phyloP scores from a whole-genome alignment of 2,113 vertebrate species.

The Hippocampus barbouri region DNA sequence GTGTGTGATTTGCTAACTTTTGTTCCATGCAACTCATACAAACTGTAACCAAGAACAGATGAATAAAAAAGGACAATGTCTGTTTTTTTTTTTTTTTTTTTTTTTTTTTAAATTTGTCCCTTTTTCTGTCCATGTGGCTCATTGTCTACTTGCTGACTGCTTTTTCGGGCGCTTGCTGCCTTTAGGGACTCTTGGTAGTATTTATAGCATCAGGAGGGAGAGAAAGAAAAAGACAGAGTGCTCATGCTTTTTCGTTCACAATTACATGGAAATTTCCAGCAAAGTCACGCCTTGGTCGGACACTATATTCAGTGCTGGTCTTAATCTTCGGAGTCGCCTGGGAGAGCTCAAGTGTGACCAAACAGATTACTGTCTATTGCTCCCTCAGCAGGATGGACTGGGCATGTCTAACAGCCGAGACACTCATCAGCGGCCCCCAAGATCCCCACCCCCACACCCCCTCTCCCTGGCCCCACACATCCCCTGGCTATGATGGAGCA shows the following conservation, averaged over 20 bases:
- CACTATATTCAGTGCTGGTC: slow-evolving; percentile 56
- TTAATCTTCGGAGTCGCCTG: slow-evolving; percentile 64
- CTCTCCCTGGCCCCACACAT: not conserved
- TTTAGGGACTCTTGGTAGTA: slow-evolving; percentile 50
- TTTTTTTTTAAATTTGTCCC: slow-evolving; percentile 44
- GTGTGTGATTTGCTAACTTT: not conserved
- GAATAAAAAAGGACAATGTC: slow-evolving; percentile 31
- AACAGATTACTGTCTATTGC: slow-evolving; percentile 68
- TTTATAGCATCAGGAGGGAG: slow-evolving; percentile 52
- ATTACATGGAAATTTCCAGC: slow-evolving; percentile 74
- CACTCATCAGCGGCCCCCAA: slow-evolving; percentile 15
- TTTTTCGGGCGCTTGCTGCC: slow-evolving; percentile 33
- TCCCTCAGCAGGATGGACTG: slow-evolving; percentile 67
- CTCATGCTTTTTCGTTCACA: slow-evolving; percentile 59
- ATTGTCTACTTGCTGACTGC: slow-evolving; percentile 36
- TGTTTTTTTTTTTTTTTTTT: slow-evolving; percentile 40
- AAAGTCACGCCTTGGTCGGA: slow-evolving; percentile 64
- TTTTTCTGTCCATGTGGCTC: slow-evolving; percentile 41
- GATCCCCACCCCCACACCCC: not conserved
- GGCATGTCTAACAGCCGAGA: slow-evolving; percentile 47
- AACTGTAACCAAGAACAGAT: slow-evolving; percentile 26
- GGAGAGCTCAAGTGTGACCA: slow-evolving; percentile 67
- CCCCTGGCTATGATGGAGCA: slow-evolving; percentile 20
- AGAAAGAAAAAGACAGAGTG: slow-evolving; percentile 39
- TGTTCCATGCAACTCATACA: slow-evolving; percentile 4